phyloP scores from a whole-genome alignment of 2,888 invertebrate genomes.

The Conistra vaccinii region DNA sequence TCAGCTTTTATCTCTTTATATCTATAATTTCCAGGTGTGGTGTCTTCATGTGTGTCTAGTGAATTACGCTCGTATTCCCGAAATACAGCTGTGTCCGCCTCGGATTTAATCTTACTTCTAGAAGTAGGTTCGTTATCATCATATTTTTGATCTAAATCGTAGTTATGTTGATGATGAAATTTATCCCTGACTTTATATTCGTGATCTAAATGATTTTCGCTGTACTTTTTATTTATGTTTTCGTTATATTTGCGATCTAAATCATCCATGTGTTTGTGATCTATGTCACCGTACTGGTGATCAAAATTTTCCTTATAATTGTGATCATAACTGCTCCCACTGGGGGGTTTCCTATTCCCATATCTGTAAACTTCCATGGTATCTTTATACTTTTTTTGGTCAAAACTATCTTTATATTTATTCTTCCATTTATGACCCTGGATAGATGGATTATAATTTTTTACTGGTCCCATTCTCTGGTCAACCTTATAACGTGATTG shows the following conservation, averaged over 20 bases:
- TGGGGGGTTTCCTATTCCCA: constrained; percentile 12
- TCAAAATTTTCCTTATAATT: constrained; percentile 11
- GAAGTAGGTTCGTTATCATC: constrained; percentile 13
- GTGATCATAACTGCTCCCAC: not conserved
- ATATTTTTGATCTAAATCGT: constrained; percentile 36
- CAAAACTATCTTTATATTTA: constrained; percentile 30
- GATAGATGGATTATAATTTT: constrained; percentile 26
- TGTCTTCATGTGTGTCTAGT: constrained; percentile 41
- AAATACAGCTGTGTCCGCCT: constrained; percentile 1
- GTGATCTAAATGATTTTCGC: constrained; percentile 26
- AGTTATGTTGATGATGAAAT: constrained; percentile 37
- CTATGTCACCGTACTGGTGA: constrained; percentile 3
- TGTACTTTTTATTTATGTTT: constrained; percentile 37
- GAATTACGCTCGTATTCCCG: constrained; percentile 24
- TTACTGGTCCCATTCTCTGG: constrained; percentile 1
- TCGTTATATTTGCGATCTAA: constrained; percentile 31
- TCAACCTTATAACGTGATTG: constrained; percentile 16
- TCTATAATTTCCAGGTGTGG: constrained; percentile 31
- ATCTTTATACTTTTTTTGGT: constrained; percentile 33
- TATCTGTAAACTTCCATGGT: constrained; percentile 47
- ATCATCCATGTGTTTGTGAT: constrained; percentile 38
- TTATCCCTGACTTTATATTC: constrained; percentile 38
- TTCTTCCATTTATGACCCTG: constrained; percentile 40
- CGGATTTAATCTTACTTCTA: constrained; percentile 43
- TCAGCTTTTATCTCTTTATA: constrained; percentile 35